Base-by-base conservation (phyloP, 2,888 invertebrate genomes). In the Leptinotarsa rubiginosa region DNA sequence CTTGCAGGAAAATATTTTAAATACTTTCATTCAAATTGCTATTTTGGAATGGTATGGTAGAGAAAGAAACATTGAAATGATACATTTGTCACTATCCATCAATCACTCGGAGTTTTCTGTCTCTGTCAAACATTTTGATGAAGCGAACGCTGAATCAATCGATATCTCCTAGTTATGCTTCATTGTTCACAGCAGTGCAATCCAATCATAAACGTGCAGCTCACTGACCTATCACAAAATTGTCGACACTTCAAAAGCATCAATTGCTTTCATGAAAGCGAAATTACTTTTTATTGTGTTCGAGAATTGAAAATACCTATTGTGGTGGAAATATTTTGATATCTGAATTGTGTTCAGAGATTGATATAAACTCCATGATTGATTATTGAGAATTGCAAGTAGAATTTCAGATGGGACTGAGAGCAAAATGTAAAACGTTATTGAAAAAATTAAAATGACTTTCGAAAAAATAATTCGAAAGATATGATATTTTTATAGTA, bases 221-320 rank as follows among this genome's bases (percentile, higher is more conserved):
- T n/a, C 62, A 62, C 62, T 62, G 62, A 31, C 31, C 62, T 62
- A 62, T 62, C 7, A 62, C 62, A 62, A 62, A 62, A 62, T 62
- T 31, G 62, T 16, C 7, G n/a, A n/a, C 15, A 56, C 62, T 31
- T 62, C 62, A 62, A 62, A 62, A 62, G 62, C 62, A 31, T 62
- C 62, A 62, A 31, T 41, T 31, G 41, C 62, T 62, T 62, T 41
- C 31, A 41, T 62, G 31, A 25, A 4, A 62, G 31, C 41, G 41
- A 5, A 62, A 62, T 25, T n/a, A 4, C 31, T 15, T 62, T 25
- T 41, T 12, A 62, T 62, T 62, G 62, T 62, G 25, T 41, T n/a
- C 41, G 41, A 41, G 41, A 31, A 62, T 62, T 62, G 41, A 62
- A 62, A 56, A 41, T 41, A 41, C 15, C 52, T 52, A 52, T 52